Evolutionary conservation across 2,113 vertebrate genomes (phyloP).

Genomic region (Elachura formosa): DNA sequence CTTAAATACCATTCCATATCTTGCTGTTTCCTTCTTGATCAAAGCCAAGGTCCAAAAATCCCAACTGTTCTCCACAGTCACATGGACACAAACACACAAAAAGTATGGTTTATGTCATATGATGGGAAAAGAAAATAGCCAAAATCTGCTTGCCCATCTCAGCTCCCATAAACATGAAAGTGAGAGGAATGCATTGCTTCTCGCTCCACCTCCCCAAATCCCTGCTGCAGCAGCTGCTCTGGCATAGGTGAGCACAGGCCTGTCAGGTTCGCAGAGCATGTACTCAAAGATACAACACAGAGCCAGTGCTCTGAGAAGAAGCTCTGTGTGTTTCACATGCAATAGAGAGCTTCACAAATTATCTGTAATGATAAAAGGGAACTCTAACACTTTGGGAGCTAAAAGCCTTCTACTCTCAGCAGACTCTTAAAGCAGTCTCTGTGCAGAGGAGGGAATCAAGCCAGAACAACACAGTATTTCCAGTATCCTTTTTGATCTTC

Average conservation of each 20-base stretch:
- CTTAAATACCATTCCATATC: not conserved
- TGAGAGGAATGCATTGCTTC: not conserved
- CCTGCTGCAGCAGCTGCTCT: not conserved
- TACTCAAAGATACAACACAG: rapidly evolving
- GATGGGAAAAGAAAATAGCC: not conserved
- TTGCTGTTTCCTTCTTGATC: not conserved
- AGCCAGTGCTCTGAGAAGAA: rapidly evolving
- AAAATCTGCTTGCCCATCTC: not conserved
- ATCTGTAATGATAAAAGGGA: not conserved
- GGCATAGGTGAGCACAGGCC: rapidly evolving
- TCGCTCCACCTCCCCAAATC: not conserved
- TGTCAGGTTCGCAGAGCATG: not conserved
- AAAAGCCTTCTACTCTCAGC: not conserved
- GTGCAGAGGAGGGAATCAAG: not conserved
- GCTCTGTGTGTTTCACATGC: not conserved
- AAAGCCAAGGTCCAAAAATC: not conserved
- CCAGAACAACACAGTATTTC: not conserved
- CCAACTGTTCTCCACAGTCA: not conserved
- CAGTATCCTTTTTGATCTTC: not conserved
- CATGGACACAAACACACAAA: rapidly evolving
- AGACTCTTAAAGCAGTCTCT: not conserved
- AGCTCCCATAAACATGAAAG: not conserved
- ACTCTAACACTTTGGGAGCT: not conserved
- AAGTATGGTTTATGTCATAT: rapidly evolving
- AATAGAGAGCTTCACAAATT: not conserved